Percentiles rank a stretch among this genome's conserved stretches.
These are phyloP conservation scores for Cebus imitator DNA, from an alignment of 2,113 vertebrate species.

Conservation along the genomic window DNA sequence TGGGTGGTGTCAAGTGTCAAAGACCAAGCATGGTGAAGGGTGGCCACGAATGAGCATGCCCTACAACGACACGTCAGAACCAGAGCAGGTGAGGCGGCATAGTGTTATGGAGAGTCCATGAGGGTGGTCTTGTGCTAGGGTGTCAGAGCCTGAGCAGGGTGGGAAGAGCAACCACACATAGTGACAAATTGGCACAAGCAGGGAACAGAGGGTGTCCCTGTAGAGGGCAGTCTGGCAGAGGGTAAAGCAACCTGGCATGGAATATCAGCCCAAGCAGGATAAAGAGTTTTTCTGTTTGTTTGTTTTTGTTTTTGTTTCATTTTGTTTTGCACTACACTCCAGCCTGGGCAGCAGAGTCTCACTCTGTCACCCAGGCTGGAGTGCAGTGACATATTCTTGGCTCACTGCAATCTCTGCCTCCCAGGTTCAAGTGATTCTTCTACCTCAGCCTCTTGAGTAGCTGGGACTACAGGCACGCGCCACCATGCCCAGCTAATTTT, in stretches of 20 bases:
- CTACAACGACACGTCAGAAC: background rate
- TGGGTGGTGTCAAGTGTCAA: background rate
- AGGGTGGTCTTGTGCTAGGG: background rate
- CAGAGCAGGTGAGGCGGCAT: background rate
- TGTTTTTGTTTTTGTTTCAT: too few relatives aligned
- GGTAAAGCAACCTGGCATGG: background rate
- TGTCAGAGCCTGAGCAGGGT: background rate
- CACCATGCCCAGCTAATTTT: too few relatives aligned
- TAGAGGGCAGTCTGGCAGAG: background rate
- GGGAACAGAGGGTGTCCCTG: background rate
- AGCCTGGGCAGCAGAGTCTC: too few relatives aligned
- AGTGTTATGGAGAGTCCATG: background rate
- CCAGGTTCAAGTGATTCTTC: too few relatives aligned
- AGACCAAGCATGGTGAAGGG: background rate
- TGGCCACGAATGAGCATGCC: background rate
- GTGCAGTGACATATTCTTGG: rapidly evolving
- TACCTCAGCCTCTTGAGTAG: too few relatives aligned
- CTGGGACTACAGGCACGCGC: too few relatives aligned
- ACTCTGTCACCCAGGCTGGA: too few relatives aligned
- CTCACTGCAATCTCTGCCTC: too few relatives aligned
- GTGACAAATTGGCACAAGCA: background rate
- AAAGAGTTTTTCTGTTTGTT: background rate
- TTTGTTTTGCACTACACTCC: too few relatives aligned
- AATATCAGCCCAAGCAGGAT: background rate
- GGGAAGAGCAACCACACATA: background rate